A percentile compares a stretch with the other conserved stretches of the same genome.
phyloP scores from a whole-genome alignment of 2,113 vertebrate species.

The Ptilorrhoa leucosticta region DNA sequence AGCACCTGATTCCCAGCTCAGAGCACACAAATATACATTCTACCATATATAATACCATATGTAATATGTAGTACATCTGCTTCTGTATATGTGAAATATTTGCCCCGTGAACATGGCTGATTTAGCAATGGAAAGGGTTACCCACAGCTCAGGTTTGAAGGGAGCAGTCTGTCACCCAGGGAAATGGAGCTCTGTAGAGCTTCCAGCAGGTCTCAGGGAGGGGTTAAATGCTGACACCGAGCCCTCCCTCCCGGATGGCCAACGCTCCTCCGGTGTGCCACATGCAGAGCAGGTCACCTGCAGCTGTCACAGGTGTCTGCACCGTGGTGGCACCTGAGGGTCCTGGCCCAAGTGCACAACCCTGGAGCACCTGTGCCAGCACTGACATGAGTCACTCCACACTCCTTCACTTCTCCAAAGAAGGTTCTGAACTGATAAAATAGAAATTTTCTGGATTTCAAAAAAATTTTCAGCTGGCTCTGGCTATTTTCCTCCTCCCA shows the following conservation, averaged over 20 bases:
- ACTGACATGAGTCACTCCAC: accelerated
- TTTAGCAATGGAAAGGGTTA: neutral
- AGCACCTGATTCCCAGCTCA: neutral
- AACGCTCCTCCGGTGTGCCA: accelerated
- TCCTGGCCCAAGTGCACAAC: neutral
- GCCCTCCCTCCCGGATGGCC: neutral
- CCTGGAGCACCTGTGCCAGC: neutral
- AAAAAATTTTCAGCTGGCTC: neutral
- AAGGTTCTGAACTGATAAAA: neutral
- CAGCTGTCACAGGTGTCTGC: neutral
- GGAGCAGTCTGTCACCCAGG: neutral
- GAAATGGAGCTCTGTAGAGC: neutral
- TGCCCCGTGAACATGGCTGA: neutral
- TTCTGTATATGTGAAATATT: neutral
- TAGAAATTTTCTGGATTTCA: neutral
- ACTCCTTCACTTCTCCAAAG: neutral
- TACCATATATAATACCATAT: accelerated
- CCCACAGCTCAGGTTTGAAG: neutral
- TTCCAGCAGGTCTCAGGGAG: neutral
- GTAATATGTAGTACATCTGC: neutral
- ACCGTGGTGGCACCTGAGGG: accelerated
- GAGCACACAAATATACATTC: neutral
- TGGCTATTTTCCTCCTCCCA: neutral
- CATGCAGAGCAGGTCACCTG: neutral
- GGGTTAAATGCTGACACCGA: neutral